These are phyloP conservation scores for Sipha flava DNA, from an alignment of 1,140 invertebrate genomes.

Conservation along the genomic window DNA sequence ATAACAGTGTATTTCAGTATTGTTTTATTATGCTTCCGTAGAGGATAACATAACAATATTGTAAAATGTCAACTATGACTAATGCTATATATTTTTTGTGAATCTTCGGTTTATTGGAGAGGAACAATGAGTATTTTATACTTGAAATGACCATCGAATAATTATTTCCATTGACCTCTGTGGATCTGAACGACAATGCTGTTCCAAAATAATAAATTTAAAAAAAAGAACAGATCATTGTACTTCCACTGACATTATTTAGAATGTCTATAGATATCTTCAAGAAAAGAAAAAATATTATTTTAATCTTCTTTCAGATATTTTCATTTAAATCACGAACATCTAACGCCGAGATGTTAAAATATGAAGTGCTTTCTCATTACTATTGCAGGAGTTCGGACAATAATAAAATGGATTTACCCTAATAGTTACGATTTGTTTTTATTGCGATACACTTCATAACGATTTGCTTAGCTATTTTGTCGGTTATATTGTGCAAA, in stretches of 20 bases:
- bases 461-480: background rate
- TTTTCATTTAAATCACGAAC: background rate
- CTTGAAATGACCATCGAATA: background rate
- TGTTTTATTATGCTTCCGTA: too few species aligned
- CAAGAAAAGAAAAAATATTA: background rate
- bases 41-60: too few species aligned
- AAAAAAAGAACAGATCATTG: background rate
- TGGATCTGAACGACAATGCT: background rate
- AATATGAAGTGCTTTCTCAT: background rate
- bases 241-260: background rate
- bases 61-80: constrained; percentile 3
- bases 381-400: background rate
- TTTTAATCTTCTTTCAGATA: background rate
- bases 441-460: background rate
- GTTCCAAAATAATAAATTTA: background rate
- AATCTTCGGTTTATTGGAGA: background rate
- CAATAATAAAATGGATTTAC: background rate
- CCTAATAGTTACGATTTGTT: background rate
- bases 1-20: too few species aligned
- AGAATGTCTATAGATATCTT: background rate
- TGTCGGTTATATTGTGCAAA: background rate
- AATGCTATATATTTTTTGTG: background rate
- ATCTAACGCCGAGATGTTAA: background rate
- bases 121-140: background rate
- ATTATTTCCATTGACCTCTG: background rate